Evolutionary conservation across 2,797 vertebrate species (phyloP), one percentile per base, ranked within the genome.

Genomic region (Notolabrus celidotus): DNA sequence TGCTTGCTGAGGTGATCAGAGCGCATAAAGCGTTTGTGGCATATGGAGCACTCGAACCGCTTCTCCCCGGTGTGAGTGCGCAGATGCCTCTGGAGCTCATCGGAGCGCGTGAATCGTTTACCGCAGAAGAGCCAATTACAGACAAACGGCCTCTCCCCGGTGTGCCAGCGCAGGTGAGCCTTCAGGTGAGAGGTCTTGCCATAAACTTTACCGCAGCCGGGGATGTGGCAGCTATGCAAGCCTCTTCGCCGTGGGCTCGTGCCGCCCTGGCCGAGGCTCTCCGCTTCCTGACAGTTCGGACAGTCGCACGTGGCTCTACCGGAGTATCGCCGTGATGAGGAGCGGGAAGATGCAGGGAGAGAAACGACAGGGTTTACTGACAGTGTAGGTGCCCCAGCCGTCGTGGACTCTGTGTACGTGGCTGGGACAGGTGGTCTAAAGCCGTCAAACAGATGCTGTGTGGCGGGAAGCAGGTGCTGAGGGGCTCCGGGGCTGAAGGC

Each of bases 101-200:
- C 96, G 0, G 96, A 97, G 80, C 96, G 95, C 63, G 96, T 97
- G 75, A 98, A 98, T 31, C 97, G 93, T 20, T 98, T 98, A 55
- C 96, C 96, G n/a, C 97, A 98, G 79, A 97, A 97, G 14, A 97
- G 94, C 94, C 97, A 98, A 84, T 97, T 97, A 93, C 97, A 98
- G 47, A 97, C 95, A 38, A 97, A 97, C 29, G 96, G 96, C 61
- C 96, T 86, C 90, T 98, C 95, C 4, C 95, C 95, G 25, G 96
- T 97, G 93, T 97, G 96, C 96, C 96, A 98, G 88, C 97, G 96
- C 90, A 97, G 92, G 90, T 97, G 96, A 7, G 96, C 96, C 85
- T 97, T 97, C 57, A 97, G 92, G 87, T 97, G 96, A 23, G 96
- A 97, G 0, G 96, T 97, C 86, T 97, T 97, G 12, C 96, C 96